Conservation (phyloP, 2,888 invertebrate species). For the Escarpia spicata region DNA sequence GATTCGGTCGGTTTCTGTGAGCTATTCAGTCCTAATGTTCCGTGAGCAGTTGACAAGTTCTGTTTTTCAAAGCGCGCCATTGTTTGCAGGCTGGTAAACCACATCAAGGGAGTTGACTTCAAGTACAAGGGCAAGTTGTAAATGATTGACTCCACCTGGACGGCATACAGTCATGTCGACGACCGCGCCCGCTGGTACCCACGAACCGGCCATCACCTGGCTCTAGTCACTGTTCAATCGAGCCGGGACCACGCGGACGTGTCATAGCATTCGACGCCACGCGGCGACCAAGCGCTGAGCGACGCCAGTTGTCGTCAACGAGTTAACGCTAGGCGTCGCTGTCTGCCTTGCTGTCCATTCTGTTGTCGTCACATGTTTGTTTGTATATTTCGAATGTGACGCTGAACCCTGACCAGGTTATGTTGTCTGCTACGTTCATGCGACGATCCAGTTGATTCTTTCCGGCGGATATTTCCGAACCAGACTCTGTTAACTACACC, state of each 20-base stretch:
- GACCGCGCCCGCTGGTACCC: background rate
- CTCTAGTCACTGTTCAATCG: background rate
- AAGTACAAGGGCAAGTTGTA: conserved; percentile 37
- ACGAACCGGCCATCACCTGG: background rate
- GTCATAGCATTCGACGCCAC: conserved; percentile 10
- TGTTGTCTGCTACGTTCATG: background rate
- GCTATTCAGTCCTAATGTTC: background rate
- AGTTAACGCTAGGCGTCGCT: conserved; percentile 6
- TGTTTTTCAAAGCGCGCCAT: background rate
- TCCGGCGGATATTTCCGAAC: background rate
- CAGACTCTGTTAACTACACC: background rate
- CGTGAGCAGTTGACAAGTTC: background rate
- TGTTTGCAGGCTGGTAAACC: conserved; percentile 35
- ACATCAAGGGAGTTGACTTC: conserved; percentile 37
- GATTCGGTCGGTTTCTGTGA: background rate
- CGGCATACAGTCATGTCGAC: background rate
- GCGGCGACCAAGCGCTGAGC: background rate
- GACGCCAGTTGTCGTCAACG: conserved; percentile 4
- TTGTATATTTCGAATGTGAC: conserved; percentile 13
- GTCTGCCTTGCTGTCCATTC: background rate
- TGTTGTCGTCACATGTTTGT: background rate
- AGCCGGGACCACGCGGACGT: background rate
- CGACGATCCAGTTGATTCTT: background rate
- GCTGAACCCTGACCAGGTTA: background rate
- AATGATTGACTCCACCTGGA: background rate